These are phyloP conservation scores for Octomys mimax DNA, from an alignment of 2,797 vertebrate genomes.

Conservation along the genomic window DNA sequence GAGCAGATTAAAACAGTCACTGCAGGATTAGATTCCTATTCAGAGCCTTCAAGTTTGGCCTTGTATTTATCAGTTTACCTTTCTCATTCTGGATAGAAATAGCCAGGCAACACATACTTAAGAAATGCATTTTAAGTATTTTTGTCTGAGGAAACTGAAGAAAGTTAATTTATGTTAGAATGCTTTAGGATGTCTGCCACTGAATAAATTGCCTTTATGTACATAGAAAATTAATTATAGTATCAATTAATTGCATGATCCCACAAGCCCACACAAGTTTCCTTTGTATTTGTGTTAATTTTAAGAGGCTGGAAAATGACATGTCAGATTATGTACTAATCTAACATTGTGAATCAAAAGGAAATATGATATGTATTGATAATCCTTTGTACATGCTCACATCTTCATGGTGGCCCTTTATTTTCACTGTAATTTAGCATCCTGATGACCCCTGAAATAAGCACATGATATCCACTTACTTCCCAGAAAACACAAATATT, in stretches of 20 bases:
- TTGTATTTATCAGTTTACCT: background rate
- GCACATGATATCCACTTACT: background rate
- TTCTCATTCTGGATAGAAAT: background rate
- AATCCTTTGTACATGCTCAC: background rate
- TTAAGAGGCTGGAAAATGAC: slow-evolving; percentile 33
- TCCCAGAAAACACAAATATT: slow-evolving; percentile 30
- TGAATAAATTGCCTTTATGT: slow-evolving; percentile 20
- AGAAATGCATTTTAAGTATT: background rate
- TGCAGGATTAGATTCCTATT: background rate
- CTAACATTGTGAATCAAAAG: background rate
- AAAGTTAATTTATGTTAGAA: background rate
- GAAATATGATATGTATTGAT: background rate
- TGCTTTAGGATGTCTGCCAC: background rate
- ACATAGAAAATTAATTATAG: slow-evolving; percentile 18
- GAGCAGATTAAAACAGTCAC: background rate
- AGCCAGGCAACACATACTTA: background rate
- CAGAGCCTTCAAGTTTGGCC: background rate
- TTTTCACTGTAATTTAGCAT: background rate
- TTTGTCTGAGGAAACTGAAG: slow-evolving; percentile 8
- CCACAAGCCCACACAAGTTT: background rate
- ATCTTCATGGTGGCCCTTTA: background rate
- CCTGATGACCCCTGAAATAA: slow-evolving; percentile 30
- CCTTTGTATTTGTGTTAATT: slow-evolving; percentile 13
- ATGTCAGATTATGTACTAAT: background rate
- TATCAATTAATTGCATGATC: background rate